A percentile compares a stretch with the other conserved stretches of the same genome.
These are phyloP conservation scores for Amphilophus citrinellus DNA, from an alignment of 2,113 vertebrate species.

Conservation along the genomic window DNA sequence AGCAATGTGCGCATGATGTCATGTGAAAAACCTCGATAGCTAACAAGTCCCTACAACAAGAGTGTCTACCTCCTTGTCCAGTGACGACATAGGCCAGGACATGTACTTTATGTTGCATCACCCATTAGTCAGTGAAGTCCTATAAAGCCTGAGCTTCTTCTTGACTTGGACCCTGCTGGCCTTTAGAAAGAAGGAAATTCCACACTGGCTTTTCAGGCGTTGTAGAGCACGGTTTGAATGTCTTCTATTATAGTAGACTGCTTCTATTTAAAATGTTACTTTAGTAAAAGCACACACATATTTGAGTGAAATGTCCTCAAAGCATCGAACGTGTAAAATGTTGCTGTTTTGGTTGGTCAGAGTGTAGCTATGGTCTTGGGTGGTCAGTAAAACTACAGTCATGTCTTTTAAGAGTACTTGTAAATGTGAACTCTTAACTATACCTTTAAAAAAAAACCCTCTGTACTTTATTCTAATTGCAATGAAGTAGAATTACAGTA, in stretches of 20 bases:
- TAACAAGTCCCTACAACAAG: not conserved
- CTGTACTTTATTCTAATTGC: not conserved
- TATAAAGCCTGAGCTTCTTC: not conserved
- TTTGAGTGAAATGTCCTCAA: not conserved
- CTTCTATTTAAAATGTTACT: not conserved
- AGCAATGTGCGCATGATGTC: not conserved
- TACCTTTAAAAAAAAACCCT: not conserved
- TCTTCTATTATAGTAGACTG: not conserved
- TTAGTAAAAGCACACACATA: not conserved
- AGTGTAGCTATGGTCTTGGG: not conserved
- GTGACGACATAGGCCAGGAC: not conserved
- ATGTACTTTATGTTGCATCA: not conserved
- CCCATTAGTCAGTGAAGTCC: not conserved
- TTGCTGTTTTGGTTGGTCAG: not conserved
- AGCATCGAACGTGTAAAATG: not conserved
- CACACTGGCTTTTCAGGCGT: not conserved
- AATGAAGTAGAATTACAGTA: not conserved
- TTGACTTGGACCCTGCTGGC: not conserved
- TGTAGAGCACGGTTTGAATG: not conserved
- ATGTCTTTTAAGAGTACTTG: not conserved
- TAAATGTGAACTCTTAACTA: not conserved
- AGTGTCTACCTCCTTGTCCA: not conserved
- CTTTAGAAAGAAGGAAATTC: not conserved
- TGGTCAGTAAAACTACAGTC: not conserved
- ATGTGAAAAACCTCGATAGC: not conserved